Conservation (phyloP, 2,113 vertebrate genomes). For the Labrus mixtus region DNA sequence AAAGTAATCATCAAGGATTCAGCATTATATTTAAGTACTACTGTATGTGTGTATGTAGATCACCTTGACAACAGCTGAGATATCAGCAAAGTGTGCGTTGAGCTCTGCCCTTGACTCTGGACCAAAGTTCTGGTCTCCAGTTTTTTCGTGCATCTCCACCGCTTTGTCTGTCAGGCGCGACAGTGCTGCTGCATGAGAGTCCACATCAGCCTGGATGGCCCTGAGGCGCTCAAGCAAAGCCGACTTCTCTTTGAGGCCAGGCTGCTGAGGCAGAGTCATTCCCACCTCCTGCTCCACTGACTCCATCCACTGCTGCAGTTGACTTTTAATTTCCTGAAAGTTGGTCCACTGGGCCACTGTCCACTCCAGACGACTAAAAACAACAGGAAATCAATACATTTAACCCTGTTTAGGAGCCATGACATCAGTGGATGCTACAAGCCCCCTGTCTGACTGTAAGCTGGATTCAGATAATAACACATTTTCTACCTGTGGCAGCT, state of each 20-base stretch:
- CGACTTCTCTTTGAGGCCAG: constrained; percentile 93
- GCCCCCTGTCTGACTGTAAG: no score
- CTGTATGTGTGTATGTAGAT: constrained; percentile 32
- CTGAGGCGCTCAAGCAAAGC: constrained; percentile 89
- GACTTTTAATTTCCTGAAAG: constrained; percentile 88
- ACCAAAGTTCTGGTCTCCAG: constrained; percentile 87
- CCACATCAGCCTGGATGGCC: constrained; percentile 89
- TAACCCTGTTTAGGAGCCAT: neutral
- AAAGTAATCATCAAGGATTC: neutral
- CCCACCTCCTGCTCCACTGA: constrained; percentile 88
- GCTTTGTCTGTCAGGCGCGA: constrained; percentile 85
- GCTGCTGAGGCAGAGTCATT: constrained; percentile 87
- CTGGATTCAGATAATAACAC: neutral
- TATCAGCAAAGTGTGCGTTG: constrained; percentile 90
- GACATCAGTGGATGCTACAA: neutral
- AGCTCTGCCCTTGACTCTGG: constrained; percentile 88
- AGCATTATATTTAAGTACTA: neutral
- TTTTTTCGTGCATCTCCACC: constrained; percentile 90
- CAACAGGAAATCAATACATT: neutral
- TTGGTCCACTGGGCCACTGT: constrained; percentile 91
- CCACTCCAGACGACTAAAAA: constrained; percentile 89
- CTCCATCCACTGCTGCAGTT: constrained; percentile 96
- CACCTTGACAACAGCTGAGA: constrained; percentile 92
- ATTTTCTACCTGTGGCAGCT: constrained; percentile 89
- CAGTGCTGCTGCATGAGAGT: constrained; percentile 84